Conservation (phyloP, 1,140 invertebrate genomes). For the Aradophagus sp. region DNA sequence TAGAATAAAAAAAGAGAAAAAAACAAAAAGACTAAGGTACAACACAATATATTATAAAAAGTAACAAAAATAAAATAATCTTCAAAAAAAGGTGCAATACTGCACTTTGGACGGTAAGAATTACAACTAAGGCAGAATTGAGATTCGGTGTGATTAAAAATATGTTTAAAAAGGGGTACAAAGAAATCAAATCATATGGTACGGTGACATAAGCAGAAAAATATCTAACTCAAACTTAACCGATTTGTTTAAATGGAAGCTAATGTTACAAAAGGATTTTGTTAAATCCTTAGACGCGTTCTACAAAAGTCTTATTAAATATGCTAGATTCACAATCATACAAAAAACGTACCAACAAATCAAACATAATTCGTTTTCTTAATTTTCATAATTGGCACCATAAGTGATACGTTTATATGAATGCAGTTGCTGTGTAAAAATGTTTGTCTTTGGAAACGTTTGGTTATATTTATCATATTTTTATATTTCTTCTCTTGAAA, state of each 20-base stretch:
- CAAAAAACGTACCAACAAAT: no score
- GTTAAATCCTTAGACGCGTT: no score
- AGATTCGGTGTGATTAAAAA: slow-evolving; percentile 26
- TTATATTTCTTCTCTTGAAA: no score
- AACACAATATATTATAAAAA: slow-evolving; percentile 47
- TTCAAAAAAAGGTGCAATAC: slow-evolving; percentile 41
- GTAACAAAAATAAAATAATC: slow-evolving; percentile 49
- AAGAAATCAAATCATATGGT: no score
- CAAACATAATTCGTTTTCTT: slow-evolving; percentile 4
- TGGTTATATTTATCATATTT: no score
- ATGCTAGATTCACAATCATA: no score
- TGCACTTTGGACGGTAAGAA: slow-evolving; percentile 50
- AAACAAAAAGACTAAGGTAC: slow-evolving; percentile 20
- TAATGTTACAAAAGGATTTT: no score
- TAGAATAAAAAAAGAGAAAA: no score
- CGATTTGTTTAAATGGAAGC: no score
- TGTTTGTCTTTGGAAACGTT: no score
- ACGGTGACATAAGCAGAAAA: slow-evolving; percentile 3
- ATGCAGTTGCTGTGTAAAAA: slow-evolving; percentile 28
- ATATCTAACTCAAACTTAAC: background rate
- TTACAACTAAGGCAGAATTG: slow-evolving; percentile 40
- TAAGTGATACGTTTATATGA: slow-evolving; percentile 36
- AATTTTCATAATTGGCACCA: slow-evolving; percentile 50
- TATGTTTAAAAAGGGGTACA: no score
- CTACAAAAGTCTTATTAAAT: no score